phyloP scores from a whole-genome alignment of 2,797 vertebrate genomes.

The Phataginus tricuspis region DNA sequence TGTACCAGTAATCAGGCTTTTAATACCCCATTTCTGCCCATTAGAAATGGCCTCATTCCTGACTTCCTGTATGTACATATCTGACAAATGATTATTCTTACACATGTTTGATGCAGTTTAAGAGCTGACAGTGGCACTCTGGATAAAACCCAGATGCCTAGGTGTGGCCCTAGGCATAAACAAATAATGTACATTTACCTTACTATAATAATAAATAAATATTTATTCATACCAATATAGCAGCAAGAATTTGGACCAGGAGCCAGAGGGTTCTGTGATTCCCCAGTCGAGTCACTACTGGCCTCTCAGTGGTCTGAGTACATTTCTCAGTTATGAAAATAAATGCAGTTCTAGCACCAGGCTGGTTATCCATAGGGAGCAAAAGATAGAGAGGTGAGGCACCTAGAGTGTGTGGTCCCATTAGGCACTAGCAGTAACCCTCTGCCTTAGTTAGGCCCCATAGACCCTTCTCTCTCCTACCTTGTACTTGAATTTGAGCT shows the following conservation, averaged over 20 bases:
- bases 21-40: neutral
- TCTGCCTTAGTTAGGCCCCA: neutral
- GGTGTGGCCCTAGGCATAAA: neutral
- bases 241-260: neutral
- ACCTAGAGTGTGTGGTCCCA: rapidly evolving
- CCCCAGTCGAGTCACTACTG: neutral
- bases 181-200: no score
- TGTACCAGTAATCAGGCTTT: neutral
- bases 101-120: neutral
- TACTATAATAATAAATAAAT: no score
- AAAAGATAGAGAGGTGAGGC: neutral
- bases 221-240: neutral
- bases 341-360: neutral
- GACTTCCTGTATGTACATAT: neutral
- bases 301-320: neutral
- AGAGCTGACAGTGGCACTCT: neutral
- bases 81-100: neutral
- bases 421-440: neutral
- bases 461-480: neutral
- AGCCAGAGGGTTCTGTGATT: neutral
- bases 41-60: neutral
- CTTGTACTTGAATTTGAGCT: neutral
- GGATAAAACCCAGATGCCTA: neutral
- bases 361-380: neutral
- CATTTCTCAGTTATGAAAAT: neutral